A percentile compares a stretch with the other conserved stretches of the same genome.
These are phyloP conservation scores for Patella vulgata DNA, from an alignment of 1,140 invertebrate species.

Conservation along the genomic window DNA sequence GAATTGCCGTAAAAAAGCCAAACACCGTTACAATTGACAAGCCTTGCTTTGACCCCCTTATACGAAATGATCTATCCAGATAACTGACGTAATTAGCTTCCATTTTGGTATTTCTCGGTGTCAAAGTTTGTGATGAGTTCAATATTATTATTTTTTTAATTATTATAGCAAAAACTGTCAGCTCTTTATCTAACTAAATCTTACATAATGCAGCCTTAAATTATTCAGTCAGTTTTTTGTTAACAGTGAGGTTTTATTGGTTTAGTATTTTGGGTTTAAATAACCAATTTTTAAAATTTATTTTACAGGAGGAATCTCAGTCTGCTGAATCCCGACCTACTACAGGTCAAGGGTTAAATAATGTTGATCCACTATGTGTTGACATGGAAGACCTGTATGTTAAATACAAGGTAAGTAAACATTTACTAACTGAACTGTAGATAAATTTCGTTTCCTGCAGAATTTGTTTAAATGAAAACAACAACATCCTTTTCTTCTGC, in stretches of 20 bases:
- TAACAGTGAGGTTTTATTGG: background rate
- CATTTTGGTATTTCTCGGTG: too few species aligned
- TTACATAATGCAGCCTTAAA: too few species aligned
- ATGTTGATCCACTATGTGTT: conserved; percentile 74
- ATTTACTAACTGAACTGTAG: background rate
- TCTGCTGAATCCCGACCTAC: conserved; percentile 55
- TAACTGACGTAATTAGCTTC: too few species aligned
- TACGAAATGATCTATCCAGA: too few species aligned
- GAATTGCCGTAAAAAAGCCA: too few species aligned
- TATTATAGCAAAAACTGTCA: too few species aligned
- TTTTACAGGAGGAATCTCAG: conserved; percentile 60
- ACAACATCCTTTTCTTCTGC: too few species aligned
- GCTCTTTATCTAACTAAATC: too few species aligned
- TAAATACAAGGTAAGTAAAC: conserved; percentile 83
- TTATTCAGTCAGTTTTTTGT: conserved; percentile 16
- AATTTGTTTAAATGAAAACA: conserved; percentile 1
- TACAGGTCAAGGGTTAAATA: conserved; percentile 52
- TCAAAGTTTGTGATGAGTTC: too few species aligned
- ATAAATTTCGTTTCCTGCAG: background rate
- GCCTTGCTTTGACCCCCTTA: too few species aligned
- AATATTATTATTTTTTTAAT: too few species aligned
- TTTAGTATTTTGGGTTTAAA: background rate
- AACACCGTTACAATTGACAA: too few species aligned
- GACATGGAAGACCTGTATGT: conserved; percentile 93
- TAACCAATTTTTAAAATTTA: conserved; percentile 37